Conservation (phyloP, 2,113 vertebrate species). For the Galeopterus variegatus region DNA sequence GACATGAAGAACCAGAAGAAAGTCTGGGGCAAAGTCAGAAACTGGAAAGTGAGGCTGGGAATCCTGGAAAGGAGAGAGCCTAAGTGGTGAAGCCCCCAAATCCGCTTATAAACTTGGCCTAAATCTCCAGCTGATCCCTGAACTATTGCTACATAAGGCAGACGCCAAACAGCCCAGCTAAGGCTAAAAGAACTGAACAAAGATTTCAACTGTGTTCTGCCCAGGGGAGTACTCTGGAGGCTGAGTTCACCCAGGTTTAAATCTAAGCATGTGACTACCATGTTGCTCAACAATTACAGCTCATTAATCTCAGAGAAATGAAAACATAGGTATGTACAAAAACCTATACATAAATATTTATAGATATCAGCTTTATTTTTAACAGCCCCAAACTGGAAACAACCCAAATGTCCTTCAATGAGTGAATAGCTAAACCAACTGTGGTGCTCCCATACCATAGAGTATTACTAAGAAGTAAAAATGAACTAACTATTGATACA, state of each 20-base stretch:
- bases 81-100: background rate
- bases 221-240: background rate
- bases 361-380: background rate
- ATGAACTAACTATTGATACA: background rate
- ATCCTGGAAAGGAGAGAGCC: background rate
- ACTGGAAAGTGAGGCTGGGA: background rate
- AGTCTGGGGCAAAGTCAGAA: slow-evolving; percentile 42
- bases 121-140: background rate
- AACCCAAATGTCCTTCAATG: background rate
- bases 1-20: background rate
- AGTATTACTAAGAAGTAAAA: background rate
- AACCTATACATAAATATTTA: background rate
- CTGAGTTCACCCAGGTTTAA: background rate
- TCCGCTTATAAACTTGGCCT: background rate
- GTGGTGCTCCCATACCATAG: background rate
- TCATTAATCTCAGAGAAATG: background rate
- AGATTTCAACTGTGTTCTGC: background rate
- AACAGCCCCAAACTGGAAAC: background rate
- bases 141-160: background rate
- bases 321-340: background rate
- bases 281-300: background rate
- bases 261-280: background rate
- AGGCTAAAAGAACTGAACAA: background rate
- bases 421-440: background rate
- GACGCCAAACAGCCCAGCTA: background rate